Evolutionary conservation across 2,888 invertebrate genomes (phyloP).

Genomic region (Nasonia oneida): DNA sequence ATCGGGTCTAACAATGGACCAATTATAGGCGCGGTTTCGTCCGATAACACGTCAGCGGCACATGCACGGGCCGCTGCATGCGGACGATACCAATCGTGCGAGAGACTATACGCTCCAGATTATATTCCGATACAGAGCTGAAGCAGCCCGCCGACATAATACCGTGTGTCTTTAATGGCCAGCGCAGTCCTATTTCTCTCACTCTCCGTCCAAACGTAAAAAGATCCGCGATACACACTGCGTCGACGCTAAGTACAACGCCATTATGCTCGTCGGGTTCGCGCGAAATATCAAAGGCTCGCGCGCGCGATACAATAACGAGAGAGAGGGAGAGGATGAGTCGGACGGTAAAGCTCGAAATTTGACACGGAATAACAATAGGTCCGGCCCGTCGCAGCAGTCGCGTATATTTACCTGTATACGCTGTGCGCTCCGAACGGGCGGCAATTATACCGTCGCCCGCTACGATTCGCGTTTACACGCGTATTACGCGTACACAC

Average conservation of each 20-base stretch:
- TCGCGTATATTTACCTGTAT: too few relatives aligned
- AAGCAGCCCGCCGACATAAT: conserved; percentile 54
- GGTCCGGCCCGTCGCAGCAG: neutral
- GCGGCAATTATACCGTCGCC: conserved; percentile 31
- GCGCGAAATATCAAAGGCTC: conserved; percentile 52
- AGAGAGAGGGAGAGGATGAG: conserved; percentile 10
- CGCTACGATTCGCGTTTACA: conserved; percentile 21
- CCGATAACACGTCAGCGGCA: conserved; percentile 70
- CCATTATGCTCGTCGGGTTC: conserved; percentile 63
- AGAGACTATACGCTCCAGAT: conserved; percentile 38
- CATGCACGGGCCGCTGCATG: neutral
- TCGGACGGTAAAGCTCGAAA: conserved; percentile 12
- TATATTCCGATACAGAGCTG: conserved; percentile 60
- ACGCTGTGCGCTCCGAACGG: neutral
- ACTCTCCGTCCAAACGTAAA: conserved; percentile 5
- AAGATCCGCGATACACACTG: conserved; percentile 62
- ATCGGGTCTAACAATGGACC: conserved; percentile 72
- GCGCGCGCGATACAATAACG: conserved; percentile 45
- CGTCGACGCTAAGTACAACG: conserved; percentile 68
- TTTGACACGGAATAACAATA: conserved; percentile 51
- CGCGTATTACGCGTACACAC: neutral
- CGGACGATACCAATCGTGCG: conserved; percentile 70
- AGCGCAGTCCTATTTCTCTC: neutral
- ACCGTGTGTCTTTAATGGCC: conserved; percentile 62
- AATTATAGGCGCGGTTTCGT: conserved; percentile 70